Conservation (phyloP, 2,888 invertebrate species). For the Plebejus anna region DNA sequence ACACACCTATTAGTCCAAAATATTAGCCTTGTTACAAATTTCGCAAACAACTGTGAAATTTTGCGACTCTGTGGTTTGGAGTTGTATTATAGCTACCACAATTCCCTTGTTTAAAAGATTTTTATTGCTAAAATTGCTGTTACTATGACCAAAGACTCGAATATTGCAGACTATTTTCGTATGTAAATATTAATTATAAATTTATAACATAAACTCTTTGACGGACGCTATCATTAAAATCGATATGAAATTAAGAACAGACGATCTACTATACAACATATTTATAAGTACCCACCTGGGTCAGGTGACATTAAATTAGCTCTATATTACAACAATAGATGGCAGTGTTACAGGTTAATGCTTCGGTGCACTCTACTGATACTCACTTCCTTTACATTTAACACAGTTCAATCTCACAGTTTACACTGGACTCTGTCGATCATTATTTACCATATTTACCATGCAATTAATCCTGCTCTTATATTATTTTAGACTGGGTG, state of each 20-base stretch:
- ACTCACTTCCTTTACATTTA: slow-evolving; percentile 17
- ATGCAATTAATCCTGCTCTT: neutral
- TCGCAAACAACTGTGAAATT: neutral
- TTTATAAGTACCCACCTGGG: slow-evolving; percentile 25
- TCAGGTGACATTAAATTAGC: slow-evolving; percentile 22
- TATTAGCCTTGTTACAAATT: neutral
- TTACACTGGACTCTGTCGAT: neutral
- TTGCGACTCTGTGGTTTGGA: neutral
- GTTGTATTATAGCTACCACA: neutral
- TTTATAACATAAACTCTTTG: slow-evolving; percentile 9
- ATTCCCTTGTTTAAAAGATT: neutral
- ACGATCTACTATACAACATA: slow-evolving; percentile 27
- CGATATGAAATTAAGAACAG: slow-evolving; percentile 24
- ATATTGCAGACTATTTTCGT: slow-evolving; percentile 13
- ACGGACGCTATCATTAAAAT: slow-evolving; percentile 20
- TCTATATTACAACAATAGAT: slow-evolving; percentile 28
- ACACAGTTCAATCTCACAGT: neutral
- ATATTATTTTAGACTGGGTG: neutral
- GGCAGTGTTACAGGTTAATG: slow-evolving; percentile 33
- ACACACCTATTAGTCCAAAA: neutral
- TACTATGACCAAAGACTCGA: neutral
- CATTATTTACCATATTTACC: neutral
- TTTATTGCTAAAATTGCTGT: neutral
- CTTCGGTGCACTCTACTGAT: slow-evolving; percentile 22
- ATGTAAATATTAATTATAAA: neutral